phyloP scores from a whole-genome alignment of 2,797 vertebrate genomes.

The Helicolenus hilgendorfi region DNA sequence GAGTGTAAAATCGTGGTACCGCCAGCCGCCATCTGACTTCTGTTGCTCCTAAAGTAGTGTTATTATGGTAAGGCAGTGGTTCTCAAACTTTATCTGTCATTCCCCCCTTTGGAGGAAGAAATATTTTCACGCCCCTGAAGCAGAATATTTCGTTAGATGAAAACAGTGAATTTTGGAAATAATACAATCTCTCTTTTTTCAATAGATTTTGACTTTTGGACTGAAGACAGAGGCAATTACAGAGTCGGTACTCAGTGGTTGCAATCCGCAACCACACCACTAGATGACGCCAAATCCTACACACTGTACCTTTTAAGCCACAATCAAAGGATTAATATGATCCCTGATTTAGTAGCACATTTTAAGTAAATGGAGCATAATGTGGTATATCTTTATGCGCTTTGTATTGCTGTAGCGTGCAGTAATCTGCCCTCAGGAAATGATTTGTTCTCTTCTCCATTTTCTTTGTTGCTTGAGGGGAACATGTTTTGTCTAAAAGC shows the following conservation, averaged over 20 bases:
- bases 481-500: slow-evolving; percentile 59
- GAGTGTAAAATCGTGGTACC: no score
- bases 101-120: no score
- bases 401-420: not conserved
- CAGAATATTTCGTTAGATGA: no score
- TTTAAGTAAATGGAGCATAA: not conserved
- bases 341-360: not conserved
- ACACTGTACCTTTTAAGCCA: not conserved
- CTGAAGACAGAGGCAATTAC: no score
- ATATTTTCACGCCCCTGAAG: no score
- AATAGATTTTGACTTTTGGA: no score
- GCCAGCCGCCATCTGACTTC: no score
- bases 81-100: no score
- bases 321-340: not conserved
- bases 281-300: not conserved
- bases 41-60: rapidly evolving
- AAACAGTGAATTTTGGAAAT: no score
- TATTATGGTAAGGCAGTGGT: no score
- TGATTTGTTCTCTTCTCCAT: not conserved
- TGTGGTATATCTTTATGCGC: not conserved
- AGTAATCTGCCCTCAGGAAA: not conserved
- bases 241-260: not conserved
- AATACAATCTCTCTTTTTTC: no score
- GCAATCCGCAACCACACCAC: not conserved
- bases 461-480: slow-evolving; percentile 36